Evolutionary conservation across 2,888 invertebrate species (phyloP).

Genomic region (Halictus ligatus): DNA sequence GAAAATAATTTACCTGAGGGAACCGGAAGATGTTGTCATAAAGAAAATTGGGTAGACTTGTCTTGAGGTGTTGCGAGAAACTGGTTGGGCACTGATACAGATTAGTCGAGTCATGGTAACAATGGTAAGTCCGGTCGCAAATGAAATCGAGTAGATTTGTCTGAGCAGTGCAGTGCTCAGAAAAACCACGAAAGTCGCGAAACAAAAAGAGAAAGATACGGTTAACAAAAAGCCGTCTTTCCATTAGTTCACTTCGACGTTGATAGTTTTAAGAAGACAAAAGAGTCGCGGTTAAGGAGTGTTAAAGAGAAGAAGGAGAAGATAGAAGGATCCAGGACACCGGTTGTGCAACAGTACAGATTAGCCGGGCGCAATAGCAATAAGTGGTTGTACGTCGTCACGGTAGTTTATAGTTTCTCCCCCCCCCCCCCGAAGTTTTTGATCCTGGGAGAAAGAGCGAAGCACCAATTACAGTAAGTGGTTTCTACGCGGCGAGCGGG

Average conservation of each 20-base stretch:
- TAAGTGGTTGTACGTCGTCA: constrained; percentile 16
- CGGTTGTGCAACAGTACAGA: not conserved
- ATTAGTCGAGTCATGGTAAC: no score
- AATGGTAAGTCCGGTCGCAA: not conserved
- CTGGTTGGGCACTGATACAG: no score
- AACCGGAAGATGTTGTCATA: not conserved
- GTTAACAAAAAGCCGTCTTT: not conserved
- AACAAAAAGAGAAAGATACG: not conserved
- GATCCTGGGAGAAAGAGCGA: not conserved
- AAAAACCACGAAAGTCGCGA: not conserved
- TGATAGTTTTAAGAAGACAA: constrained; percentile 14
- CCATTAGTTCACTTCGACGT: not conserved
- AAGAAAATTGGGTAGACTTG: not conserved
- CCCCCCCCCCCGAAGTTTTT: not conserved
- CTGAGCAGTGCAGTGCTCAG: no score
- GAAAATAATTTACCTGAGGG: not conserved
- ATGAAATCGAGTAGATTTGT: not conserved
- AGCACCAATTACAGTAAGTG: constrained; percentile 19
- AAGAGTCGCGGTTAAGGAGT: not conserved
- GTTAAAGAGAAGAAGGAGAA: not conserved
- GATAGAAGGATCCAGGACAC: not conserved
- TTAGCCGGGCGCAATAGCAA: constrained; percentile 11
- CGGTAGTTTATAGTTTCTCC: not conserved
- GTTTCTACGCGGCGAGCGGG: not conserved
- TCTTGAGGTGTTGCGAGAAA: not conserved